phyloP scores from a whole-genome alignment of 2,888 invertebrate genomes.

The Lordiphosa andalusiaca region DNA sequence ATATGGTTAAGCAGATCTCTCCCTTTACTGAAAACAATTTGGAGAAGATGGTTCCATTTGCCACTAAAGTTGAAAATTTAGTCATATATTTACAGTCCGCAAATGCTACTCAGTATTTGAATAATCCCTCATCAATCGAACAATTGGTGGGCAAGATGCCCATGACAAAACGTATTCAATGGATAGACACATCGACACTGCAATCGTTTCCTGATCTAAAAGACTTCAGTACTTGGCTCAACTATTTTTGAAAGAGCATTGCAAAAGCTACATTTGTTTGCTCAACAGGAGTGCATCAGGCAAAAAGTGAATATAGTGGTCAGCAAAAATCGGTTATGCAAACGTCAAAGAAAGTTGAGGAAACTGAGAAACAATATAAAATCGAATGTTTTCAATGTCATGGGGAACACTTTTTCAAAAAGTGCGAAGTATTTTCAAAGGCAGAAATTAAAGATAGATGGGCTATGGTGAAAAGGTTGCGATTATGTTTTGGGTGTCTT shows the following conservation, averaged over 20 bases:
- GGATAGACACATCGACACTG: too few species aligned
- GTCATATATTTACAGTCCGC: slow-evolving; percentile 1
- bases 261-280: too few species aligned
- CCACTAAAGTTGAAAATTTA: slow-evolving; percentile 1
- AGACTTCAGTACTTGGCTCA: too few species aligned
- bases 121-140: not conserved
- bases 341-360: too few species aligned
- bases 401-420: not conserved
- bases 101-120: slow-evolving; percentile 2
- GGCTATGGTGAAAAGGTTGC: not conserved
- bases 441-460: not conserved
- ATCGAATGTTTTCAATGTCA: not conserved
- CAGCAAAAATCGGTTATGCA: too few species aligned
- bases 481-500: not conserved
- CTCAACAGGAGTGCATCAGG: too few species aligned
- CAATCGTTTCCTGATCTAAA: too few species aligned
- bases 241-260: too few species aligned
- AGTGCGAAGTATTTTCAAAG: not conserved
- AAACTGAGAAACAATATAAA: not conserved
- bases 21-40: slow-evolving; percentile 5
- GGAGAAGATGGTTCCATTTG: slow-evolving; percentile 1
- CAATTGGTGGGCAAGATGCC: too few species aligned
- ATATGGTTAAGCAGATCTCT: not conserved
- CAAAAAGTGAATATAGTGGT: too few species aligned
- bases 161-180: too few species aligned